Evolutionary conservation across 2,113 vertebrate genomes (phyloP).

Genomic region (Corapipo altera): DNA sequence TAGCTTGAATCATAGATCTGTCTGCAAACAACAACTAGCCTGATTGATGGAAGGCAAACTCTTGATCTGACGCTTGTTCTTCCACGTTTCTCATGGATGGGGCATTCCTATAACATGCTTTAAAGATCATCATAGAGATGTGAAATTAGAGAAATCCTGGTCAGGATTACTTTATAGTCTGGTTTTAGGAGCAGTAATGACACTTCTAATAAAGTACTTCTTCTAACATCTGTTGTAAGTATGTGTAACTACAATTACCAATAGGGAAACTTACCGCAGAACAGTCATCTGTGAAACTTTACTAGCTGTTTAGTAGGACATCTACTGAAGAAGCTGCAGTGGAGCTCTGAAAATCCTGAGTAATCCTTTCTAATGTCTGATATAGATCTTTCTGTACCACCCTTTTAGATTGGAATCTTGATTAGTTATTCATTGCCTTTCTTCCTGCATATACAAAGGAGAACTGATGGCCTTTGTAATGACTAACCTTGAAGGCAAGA

Average conservation of each 20-base stretch:
- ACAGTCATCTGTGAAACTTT: background rate
- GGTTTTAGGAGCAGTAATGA: background rate
- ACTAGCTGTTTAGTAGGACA: background rate
- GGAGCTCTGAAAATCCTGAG: background rate
- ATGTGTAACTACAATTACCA: background rate
- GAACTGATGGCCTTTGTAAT: background rate
- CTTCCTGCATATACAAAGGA: background rate
- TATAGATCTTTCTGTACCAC: background rate
- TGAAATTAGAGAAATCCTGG: background rate
- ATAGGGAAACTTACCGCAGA: background rate
- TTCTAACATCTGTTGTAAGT: background rate
- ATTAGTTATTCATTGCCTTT: background rate
- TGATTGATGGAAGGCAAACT: background rate
- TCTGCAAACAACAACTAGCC: background rate
- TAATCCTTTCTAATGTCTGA: background rate
- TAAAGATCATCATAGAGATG: background rate
- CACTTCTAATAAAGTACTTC: background rate
- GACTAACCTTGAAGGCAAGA: background rate
- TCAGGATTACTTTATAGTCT: background rate
- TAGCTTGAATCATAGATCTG: background rate
- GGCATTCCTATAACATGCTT: accelerated
- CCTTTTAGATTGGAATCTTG: background rate
- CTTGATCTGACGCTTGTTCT: background rate
- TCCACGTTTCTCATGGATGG: background rate
- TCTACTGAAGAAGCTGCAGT: background rate